Evolutionary conservation across 2,888 invertebrate genomes (phyloP), one percentile per base, ranked within the genome.

Genomic region (Ichneumoninae sp.): DNA sequence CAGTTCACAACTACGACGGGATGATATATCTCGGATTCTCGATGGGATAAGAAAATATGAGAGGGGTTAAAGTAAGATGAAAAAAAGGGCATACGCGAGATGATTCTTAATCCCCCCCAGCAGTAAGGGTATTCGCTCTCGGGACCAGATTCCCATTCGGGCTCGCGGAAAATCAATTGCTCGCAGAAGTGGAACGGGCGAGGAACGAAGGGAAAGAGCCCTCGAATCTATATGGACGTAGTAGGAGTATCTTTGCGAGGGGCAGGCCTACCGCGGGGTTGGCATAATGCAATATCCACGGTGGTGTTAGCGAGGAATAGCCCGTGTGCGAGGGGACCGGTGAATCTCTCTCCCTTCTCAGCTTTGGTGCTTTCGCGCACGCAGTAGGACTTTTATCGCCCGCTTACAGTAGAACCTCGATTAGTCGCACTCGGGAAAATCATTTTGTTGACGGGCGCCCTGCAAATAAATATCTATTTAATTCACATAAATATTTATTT

Each of bases 151-250:
- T 72, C 80, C 80, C 60, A 71, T 82, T 82, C 52, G 76, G 72
- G 52, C 68, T 76, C 54, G 80, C 60, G 60, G 82, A 85, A 85
- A 85, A 85, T 85, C 85, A 85, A 85, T 85, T 85, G 82, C 80
- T 75, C 47, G 52, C 85, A 52, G 85, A 71, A 85, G 62, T 52
- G 66, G 70, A 79, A 72, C 65, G 82, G 82, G 71, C 52, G 76
- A 72, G 80, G 74, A 65, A 19, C 71, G 13, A 50, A 82, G 44
- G 71, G 71, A 69, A 33, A 1, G 77, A 22, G 54, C 62, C 54
- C 44, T 36, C 13, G 60, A 57, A 36, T 78, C 22, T 72, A 19
- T 60, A 40, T 33, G 54, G 26, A 52, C 52, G 75, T 30, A 78
- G 65, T 33, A 78, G 80, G 44, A 57, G 70, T 74, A 66, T 33